These are phyloP conservation scores for Hyposoter dolosus DNA, from an alignment of 2,888 invertebrate species.

Conservation along the genomic window DNA sequence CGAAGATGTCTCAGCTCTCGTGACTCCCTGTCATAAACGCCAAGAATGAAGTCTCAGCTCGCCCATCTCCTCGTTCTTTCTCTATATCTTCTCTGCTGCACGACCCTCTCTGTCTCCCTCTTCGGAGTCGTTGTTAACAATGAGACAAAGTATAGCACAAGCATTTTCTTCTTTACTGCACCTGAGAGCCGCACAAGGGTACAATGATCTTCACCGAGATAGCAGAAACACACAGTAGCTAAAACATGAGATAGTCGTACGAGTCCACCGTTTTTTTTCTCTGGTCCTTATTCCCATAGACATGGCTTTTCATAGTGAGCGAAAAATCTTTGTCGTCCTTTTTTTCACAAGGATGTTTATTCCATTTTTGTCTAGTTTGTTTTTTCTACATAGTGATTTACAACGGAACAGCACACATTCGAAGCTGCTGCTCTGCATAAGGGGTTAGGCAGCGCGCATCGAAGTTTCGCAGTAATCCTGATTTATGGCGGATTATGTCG, in stretches of 20 bases:
- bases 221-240: slow-evolving; percentile 76
- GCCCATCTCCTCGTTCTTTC: not conserved
- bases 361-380: not conserved
- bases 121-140: slow-evolving; percentile 80
- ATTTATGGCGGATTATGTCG: slow-evolving; percentile 84
- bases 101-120: not conserved
- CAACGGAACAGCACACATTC: slow-evolving; percentile 36
- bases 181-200: slow-evolving; percentile 81
- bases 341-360: not conserved
- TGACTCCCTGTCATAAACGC: slow-evolving; percentile 81
- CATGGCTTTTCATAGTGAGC: slow-evolving; percentile 25
- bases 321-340: slow-evolving; percentile 43
- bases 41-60: slow-evolving; percentile 77
- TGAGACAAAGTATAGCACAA: slow-evolving; percentile 76
- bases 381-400: slow-evolving; percentile 45
- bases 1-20: slow-evolving; percentile 80
- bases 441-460: slow-evolving; percentile 54
- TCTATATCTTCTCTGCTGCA: not conserved
- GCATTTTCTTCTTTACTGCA: slow-evolving; percentile 77
- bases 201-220: slow-evolving; percentile 80
- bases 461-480: slow-evolving; percentile 81
- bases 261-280: not conserved
- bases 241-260: slow-evolving; percentile 74
- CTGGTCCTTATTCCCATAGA: slow-evolving; percentile 30
- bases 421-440: slow-evolving; percentile 29